Base-by-base conservation (phyloP, 2,888 invertebrate genomes). In the Drosophila vallismaia region DNA sequence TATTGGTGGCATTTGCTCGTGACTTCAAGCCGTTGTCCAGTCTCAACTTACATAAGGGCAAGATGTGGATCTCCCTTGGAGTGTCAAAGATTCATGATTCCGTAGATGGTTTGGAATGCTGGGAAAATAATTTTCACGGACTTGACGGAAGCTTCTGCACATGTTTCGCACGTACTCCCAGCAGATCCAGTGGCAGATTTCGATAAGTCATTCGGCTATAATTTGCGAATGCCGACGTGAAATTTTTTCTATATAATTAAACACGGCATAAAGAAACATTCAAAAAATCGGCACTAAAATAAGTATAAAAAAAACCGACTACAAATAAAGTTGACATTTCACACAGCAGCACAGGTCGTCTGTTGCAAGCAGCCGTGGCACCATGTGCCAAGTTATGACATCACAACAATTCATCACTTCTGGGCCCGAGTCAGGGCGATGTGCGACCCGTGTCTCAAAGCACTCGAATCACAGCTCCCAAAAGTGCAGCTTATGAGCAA, bases 151-250 rank as follows among this genome's bases (percentile, higher is more conserved):
- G 56, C 54, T 52, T 67, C 53, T 76, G 54, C 77, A 55, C 68
- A 74, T 60, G 51, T 79, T 36, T 74, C 83, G 73, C 82, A 85
- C 81, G 71, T 87, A 56, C 67, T 68, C 45, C 33, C 62, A 38
- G 71, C 57, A 74, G 79, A 70, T 73, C 67, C 79, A 68, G 74
- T 79, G 86, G 86, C 88, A 82, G 77, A 86, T 83, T 82, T 83
- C 88, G 88, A 88, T 79, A 88, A 88, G 88, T 83, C 82, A 83
- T 83, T 87, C 76, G 79, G 79, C 86, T 87, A 76, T 79, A 86
- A 88, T 87, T 82, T 82, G 86, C 71, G 29, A 64, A 64, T 84
- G 70, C 45, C 59, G 63, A 69, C 80, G 77, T 64, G 70, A 69
- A 81, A 85, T 78, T 87, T 79, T 75, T 87, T 85, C 79, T 85